phyloP scores from a whole-genome alignment of 2,113 vertebrate genomes.

The Sinocyclocheilus rhinocerous region DNA sequence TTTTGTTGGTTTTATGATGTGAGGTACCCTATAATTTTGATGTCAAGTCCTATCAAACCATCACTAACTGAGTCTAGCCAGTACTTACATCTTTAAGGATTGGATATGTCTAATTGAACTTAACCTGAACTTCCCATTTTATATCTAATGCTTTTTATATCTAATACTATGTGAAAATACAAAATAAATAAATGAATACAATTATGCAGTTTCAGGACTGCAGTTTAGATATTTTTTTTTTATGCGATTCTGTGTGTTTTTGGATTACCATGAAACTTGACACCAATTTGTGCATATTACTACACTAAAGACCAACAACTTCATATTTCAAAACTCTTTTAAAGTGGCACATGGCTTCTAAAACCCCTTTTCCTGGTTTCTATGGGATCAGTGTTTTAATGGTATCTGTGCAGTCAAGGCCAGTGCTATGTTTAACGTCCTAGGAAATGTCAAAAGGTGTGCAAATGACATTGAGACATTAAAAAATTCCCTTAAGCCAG shows the following conservation, averaged over 20 bases:
- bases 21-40: background rate
- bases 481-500: background rate
- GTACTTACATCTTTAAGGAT: background rate
- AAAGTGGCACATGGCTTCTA: background rate
- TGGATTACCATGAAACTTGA: background rate
- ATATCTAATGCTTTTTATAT: background rate
- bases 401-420: background rate
- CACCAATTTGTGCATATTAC: background rate
- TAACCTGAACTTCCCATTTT: background rate
- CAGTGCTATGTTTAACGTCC: background rate
- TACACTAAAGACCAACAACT: background rate
- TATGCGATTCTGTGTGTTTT: background rate
- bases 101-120: background rate
- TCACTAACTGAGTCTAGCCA: background rate
- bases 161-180: background rate
- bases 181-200: background rate
- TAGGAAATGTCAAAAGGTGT: conserved; percentile 20
- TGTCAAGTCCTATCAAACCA: background rate
- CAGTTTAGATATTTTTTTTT: too few species aligned
- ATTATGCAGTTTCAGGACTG: too few species aligned
- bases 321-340: background rate
- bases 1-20: background rate
- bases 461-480: background rate
- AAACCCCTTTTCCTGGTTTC: background rate
- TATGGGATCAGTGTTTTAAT: conserved; percentile 6